These are phyloP conservation scores for Drosophila quinaria DNA, from an alignment of 2,888 invertebrate species.

Conservation along the genomic window DNA sequence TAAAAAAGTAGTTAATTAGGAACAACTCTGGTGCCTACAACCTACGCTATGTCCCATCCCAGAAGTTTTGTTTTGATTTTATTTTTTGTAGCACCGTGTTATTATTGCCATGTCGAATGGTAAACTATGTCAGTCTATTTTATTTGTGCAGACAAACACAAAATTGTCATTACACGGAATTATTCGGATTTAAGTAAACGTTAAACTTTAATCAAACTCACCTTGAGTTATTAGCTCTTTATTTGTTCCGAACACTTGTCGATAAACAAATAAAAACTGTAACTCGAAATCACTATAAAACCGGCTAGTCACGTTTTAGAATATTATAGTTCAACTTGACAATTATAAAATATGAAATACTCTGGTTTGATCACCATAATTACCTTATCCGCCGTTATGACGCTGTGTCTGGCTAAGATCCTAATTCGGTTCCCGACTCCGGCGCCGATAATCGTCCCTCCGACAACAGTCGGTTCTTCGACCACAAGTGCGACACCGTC, in stretches of 20 bases:
- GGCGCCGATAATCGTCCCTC: neutral
- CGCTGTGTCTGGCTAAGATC: neutral
- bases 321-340: conserved; percentile 8
- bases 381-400: conserved; percentile 1
- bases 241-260: conserved; percentile 34
- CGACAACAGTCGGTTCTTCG: neutral
- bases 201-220: conserved; percentile 1
- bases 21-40: too few relatives aligned
- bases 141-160: conserved; percentile 3
- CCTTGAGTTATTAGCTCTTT: conserved; percentile 20
- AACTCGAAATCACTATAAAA: conserved; percentile 32
- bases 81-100: too few relatives aligned
- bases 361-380: conserved; percentile 12
- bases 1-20: too few relatives aligned
- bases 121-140: neutral
- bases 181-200: conserved; percentile 8
- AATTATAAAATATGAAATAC: conserved; percentile 15
- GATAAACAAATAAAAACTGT: conserved; percentile 17
- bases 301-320: neutral
- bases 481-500: neutral
- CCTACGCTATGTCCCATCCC: too few relatives aligned
- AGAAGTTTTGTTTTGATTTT: too few relatives aligned
- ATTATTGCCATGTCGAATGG: neutral
- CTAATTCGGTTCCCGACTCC: neutral
- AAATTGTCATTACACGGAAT: neutral